Conservation (phyloP, 2,113 vertebrate genomes). For the Odontesthes bonariensis region DNA sequence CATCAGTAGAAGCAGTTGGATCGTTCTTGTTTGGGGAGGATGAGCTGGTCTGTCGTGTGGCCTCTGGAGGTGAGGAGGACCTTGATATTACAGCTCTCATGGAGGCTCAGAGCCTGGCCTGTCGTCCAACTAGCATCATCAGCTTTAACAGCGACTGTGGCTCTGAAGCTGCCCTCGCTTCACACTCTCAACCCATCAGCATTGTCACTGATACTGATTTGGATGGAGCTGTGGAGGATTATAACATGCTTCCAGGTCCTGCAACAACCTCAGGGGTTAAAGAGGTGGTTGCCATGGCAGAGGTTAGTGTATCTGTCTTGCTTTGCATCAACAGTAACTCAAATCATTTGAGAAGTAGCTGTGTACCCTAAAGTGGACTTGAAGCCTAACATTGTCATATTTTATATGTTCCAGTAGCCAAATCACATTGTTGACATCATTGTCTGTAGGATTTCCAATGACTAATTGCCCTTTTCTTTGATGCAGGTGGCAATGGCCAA, state of each 20-base stretch:
- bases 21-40: constrained; percentile 85
- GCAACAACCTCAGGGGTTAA: constrained; percentile 81
- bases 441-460: constrained; percentile 1
- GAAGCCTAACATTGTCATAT: background rate
- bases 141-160: constrained; percentile 94
- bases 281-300: constrained; percentile 87
- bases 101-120: constrained; percentile 84
- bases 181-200: constrained; percentile 88
- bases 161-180: constrained; percentile 87
- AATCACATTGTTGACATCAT: background rate
- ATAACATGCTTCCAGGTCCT: constrained; percentile 71
- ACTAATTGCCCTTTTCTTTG: background rate
- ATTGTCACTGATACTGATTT: constrained; percentile 89
- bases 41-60: constrained; percentile 88
- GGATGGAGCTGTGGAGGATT: constrained; percentile 64
- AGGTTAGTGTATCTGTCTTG: constrained; percentile 71
- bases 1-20: constrained; percentile 81
- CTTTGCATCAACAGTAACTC: background rate
- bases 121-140: constrained; percentile 91
- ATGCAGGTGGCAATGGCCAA: constrained; percentile 88
- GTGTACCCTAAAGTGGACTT: background rate
- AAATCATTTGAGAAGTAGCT: background rate
- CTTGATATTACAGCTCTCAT: constrained; percentile 36
- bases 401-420: background rate
- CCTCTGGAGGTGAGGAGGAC: constrained; percentile 84